Percentiles rank a stretch among this genome's conserved stretches.
These are phyloP conservation scores for Cliona cf. orientalis DNA, from an alignment of 37 sponge, comb jelly and placozoan genomes.

Conservation along the genomic window DNA sequence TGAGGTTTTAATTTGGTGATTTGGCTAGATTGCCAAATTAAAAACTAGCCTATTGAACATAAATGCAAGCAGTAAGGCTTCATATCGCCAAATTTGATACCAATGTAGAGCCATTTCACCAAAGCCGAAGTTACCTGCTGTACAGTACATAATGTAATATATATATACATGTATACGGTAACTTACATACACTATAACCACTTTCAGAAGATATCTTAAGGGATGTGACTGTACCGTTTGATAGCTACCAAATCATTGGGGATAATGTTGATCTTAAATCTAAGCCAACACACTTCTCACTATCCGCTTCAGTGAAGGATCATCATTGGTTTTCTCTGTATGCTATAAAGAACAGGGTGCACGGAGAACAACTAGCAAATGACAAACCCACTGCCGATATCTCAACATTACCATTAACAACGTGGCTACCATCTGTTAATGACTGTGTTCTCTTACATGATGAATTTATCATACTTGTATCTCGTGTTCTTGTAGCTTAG, in stretches of 20 bases:
- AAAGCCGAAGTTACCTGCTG: too few relatives aligned
- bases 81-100: too few relatives aligned
- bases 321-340: background rate
- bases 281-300: background rate
- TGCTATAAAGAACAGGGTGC: background rate
- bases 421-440: background rate
- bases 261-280: conserved; percentile 21
- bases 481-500: background rate
- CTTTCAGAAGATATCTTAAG: too few relatives aligned
- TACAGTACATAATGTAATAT: too few relatives aligned
- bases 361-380: conserved; percentile 1
- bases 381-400: background rate
- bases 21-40: too few relatives aligned
- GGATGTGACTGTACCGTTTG: too few relatives aligned
- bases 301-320: background rate
- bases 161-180: too few relatives aligned
- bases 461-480: conserved; percentile 6
- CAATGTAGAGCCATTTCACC: too few relatives aligned
- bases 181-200: too few relatives aligned
- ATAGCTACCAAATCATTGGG: conserved; percentile 36
- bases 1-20: too few relatives aligned
- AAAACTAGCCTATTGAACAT: too few relatives aligned
- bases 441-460: background rate
- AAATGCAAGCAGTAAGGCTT: too few relatives aligned
- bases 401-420: background rate